Evolutionary conservation across 2,113 vertebrate species (phyloP), one percentile per base, ranked within the genome.

Genomic region (Lethenteron camtschaticum): DNA sequence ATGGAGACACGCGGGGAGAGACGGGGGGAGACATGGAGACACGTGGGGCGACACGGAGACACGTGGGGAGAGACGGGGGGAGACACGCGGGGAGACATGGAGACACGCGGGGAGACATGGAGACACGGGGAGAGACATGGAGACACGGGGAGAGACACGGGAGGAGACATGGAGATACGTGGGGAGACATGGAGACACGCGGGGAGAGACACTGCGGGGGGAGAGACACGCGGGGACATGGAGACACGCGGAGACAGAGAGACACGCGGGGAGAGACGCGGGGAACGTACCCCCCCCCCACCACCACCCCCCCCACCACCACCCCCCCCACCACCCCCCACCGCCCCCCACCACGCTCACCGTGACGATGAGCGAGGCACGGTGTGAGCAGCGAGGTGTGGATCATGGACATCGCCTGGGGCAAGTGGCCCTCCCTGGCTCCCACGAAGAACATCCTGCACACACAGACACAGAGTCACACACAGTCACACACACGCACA

Each of bases 351-450:
- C 41, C 69, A 18, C 57, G 70, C 81, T 80, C 76, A 82, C 81
- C 14, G 81, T 82, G 76, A 82, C 81, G 72, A 82, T 78, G 72
- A 82, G 81, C 57, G 80, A 82, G 80, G 81, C 57, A 82, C 81
- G 81, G 81, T 71, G 81, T 82, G 71, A 82, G 82, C 56, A 80
- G 73, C 72, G 81, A 80, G 12, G 80, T 81, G 74, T 82, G 81
- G 68, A 82, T 80, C 73, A 82, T 57, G 11, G 80, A 80, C 75
- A 82, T 74, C 69, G 80, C 79, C 71, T 80, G 79, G 66, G 81
- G 81, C 56, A 82, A 80, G 12, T 82, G 81, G 70, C 81, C 80
- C 66, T 80, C 80, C 41, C 81, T 75, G 70, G 79, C 81, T 71
- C 81, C 81, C 55, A 79, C 81, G 3, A 81, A 82, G 71, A 82